Percentiles rank a stretch among this genome's conserved stretches.
Conservation (phyloP, 2,888 invertebrate species). For the Drosophila siamana region DNA sequence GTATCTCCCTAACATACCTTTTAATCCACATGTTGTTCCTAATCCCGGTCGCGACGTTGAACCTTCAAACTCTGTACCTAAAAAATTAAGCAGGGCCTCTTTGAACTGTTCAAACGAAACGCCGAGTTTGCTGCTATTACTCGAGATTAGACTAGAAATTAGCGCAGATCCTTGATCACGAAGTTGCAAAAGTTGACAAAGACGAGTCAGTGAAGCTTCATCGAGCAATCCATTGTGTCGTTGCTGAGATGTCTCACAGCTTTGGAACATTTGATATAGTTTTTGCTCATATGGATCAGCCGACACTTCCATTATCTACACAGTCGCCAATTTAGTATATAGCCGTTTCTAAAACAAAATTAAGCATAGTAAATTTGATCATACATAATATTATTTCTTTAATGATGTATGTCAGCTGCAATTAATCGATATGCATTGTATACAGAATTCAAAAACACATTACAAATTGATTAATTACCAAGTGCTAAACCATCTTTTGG, state of each 20-base stretch:
- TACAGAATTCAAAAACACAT: conserved; percentile 2
- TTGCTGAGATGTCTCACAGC: conserved; percentile 89
- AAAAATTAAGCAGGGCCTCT: conserved; percentile 90
- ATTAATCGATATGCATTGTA: background rate
- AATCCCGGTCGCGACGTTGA: conserved; percentile 36
- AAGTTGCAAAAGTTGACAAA: conserved; percentile 92
- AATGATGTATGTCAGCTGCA: background rate
- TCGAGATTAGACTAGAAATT: conserved; percentile 87
- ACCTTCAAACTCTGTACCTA: conserved; percentile 86
- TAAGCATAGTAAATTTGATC: background rate
- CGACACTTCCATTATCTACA: conserved; percentile 74
- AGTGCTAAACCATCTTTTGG: background rate
- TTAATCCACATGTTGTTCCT: conserved; percentile 55
- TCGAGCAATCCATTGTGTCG: conserved; percentile 89
- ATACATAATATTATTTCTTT: background rate
- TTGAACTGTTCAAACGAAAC: conserved; percentile 91
- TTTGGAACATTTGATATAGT: conserved; percentile 92
- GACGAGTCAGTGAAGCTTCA: conserved; percentile 88
- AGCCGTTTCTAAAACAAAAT: conserved; percentile 33
- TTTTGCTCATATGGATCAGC: conserved; percentile 93
- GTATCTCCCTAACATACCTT: conserved; percentile 43
- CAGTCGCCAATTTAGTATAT: conserved; percentile 40
- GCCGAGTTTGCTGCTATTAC: conserved; percentile 74
- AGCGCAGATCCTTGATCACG: conserved; percentile 90
- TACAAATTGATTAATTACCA: conserved; percentile 11